These are phyloP conservation scores for Sminthurides aquaticus DNA, from an alignment of 2,888 invertebrate species.

Conservation along the genomic window DNA sequence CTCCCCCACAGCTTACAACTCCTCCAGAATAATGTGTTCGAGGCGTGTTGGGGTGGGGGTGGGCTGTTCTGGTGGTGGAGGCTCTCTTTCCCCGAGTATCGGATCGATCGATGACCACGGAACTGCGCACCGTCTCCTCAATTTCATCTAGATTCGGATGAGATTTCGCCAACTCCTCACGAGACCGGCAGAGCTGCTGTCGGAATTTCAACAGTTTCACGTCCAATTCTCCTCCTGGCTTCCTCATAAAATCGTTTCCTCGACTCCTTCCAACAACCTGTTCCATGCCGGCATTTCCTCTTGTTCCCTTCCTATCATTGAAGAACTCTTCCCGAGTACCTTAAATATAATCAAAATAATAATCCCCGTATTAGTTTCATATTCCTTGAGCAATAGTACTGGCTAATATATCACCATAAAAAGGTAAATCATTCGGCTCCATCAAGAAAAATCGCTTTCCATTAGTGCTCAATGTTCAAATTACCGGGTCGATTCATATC, in stretches of 20 bases:
- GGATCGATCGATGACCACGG: constrained; percentile 39
- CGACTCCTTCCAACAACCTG: neutral
- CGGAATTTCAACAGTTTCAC: constrained; percentile 34
- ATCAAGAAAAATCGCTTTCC: no score
- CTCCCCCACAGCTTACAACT: constrained; percentile 15
- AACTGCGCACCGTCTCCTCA: constrained; percentile 37
- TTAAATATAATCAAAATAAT: neutral
- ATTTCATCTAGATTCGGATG: constrained; percentile 36
- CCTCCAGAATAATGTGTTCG: neutral
- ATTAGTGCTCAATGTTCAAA: no score
- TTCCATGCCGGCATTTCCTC: constrained; percentile 2
- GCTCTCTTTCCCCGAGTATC: constrained; percentile 8
- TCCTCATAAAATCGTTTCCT: neutral
- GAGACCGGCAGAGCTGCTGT: constrained; percentile 34
- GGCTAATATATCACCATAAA: no score
- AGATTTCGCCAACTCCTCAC: constrained; percentile 36
- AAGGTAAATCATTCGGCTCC: no score
- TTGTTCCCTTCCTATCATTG: neutral
- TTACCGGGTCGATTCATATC: no score
- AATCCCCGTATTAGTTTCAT: no score
- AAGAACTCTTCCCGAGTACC: neutral
- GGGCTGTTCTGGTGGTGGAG: neutral
- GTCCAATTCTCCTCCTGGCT: constrained; percentile 27
- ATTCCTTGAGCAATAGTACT: no score
- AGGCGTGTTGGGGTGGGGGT: neutral